Evolutionary conservation across 2,797 vertebrate species (phyloP), one percentile per base, ranked within the genome.

Genomic region (Okamejei kenojei): DNA sequence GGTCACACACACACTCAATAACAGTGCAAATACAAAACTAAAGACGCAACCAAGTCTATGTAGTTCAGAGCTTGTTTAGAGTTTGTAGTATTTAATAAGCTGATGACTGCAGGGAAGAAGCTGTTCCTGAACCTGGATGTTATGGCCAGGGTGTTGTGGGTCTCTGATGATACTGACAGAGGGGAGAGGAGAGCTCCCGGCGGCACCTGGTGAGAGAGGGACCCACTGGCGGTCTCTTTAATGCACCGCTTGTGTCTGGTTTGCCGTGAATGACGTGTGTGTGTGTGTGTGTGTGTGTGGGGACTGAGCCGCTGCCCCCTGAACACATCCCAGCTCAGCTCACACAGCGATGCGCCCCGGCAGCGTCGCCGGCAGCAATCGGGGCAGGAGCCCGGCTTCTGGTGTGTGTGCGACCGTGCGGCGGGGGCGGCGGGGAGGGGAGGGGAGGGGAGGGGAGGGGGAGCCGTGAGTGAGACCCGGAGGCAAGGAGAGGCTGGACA

Each of bases 221-320:
- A 23, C 7, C 13, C 58, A 0, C 23, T 13, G 82, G 90, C 15
- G 71, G 45, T 92, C 35, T 71, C 90, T 92, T 90, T 45, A 90
- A 90, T 38, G 35, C 54, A 35, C 63, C 23, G 86, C 35, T 32
- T n/a, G 35, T 15, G 11, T 91, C 71, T 74, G 45, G 90, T 74
- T 45, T 74, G 38, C 71, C 54, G 90, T 74, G 35, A 76, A 21
- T 92, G 90, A 92, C 90, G 90, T 92, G 23, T 68, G 90, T 76
- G 90, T 71, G 38, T 38, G 38, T 38, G 38, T 38, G 38, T 45
- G 45, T 45, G 45, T 45, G 45, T 45, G 45, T 45, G 17, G 90
- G 74, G 90, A 92, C 76, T 76, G 35, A 92, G 90, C 71, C 45
- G 71, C 90, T 76, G 4, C 10, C 10, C 38, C 73, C 26, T 38